phyloP scores from a whole-genome alignment of 2,797 vertebrate genomes.

The Potorous gilbertii region DNA sequence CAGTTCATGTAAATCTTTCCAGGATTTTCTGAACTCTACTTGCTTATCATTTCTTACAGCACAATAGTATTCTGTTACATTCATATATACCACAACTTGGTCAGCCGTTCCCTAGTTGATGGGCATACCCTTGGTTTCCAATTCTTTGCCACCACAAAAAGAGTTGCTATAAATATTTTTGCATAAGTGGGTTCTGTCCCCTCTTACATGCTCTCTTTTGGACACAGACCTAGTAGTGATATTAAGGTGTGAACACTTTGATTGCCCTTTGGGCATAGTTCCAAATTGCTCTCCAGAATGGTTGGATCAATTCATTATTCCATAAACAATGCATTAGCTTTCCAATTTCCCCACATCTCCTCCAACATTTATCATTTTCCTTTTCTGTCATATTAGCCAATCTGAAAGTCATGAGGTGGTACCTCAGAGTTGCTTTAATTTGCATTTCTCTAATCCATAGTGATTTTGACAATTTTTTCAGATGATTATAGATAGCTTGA shows the following conservation, averaged over 20 bases:
- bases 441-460: neutral
- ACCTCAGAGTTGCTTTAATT: neutral
- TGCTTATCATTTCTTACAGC: no score
- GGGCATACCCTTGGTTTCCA: neutral
- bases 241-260: neutral
- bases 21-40: no score
- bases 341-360: neutral
- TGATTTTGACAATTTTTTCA: neutral
- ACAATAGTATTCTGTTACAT: neutral
- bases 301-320: neutral
- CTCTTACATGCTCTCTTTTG: neutral
- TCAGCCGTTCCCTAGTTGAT: neutral
- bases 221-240: neutral
- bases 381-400: neutral
- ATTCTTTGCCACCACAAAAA: neutral
- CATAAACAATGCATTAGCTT: neutral
- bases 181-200: neutral
- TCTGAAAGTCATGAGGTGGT: neutral
- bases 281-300: no score
- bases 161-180: neutral
- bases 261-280: neutral
- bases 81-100: neutral
- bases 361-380: neutral
- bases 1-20: no score
- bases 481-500: neutral